phyloP scores from a whole-genome alignment of 2,113 vertebrate species.

The Sorex araneus region DNA sequence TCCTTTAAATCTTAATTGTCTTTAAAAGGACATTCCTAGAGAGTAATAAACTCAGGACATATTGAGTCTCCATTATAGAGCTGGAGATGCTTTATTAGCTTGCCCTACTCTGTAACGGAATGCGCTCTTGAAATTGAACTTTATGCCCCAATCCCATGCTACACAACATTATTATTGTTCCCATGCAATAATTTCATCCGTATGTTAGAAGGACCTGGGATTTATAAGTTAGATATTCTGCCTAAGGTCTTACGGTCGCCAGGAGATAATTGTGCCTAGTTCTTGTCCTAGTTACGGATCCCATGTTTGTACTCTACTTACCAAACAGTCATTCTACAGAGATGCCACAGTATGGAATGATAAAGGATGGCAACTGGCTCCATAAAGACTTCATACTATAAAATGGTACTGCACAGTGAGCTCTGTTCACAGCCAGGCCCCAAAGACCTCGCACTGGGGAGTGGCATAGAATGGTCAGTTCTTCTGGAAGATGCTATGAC shows the following conservation, averaged over 20 bases:
- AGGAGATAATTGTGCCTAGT: background rate
- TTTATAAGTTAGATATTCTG: background rate
- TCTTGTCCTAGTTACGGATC: background rate
- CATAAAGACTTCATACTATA: too few species aligned
- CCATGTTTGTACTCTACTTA: background rate
- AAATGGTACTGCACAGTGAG: too few species aligned
- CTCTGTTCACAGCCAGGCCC: too few species aligned
- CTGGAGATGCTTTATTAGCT: background rate
- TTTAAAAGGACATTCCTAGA: constrained; percentile 26
- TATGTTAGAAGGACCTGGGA: constrained; percentile 9
- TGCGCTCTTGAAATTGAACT: background rate
- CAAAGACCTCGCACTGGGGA: too few species aligned
- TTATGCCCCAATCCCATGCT: background rate
- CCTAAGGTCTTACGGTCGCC: background rate
- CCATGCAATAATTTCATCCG: background rate
- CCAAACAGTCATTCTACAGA: background rate
- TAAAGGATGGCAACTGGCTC: too few species aligned
- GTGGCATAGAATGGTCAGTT: accelerated
- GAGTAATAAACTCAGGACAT: constrained; percentile 40
- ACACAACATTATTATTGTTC: background rate
- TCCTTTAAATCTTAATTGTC: constrained; percentile 55
- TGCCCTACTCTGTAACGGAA: background rate
- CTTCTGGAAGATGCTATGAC: background rate
- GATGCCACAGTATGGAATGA: too few species aligned
- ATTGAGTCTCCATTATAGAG: constrained; percentile 5